Evolutionary conservation across 2,113 vertebrate species (phyloP).

Genomic region (Zapus hudsonius): DNA sequence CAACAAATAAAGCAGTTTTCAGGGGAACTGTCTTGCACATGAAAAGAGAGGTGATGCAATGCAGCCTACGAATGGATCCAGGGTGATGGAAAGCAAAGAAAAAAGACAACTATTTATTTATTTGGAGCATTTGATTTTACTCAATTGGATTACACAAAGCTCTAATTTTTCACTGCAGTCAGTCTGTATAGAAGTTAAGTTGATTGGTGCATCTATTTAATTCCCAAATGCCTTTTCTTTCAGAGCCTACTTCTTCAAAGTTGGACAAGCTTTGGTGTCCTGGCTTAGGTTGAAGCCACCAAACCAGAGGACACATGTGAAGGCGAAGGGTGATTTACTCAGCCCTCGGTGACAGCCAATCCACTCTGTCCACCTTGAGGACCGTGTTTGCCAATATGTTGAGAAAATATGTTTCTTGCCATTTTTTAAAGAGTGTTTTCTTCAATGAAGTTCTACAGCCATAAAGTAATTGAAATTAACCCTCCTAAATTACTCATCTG

Average conservation of each 20-base stretch:
- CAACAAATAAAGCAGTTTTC: conserved; percentile 74
- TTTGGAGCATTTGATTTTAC: conserved; percentile 76
- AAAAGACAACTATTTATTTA: conserved; percentile 80
- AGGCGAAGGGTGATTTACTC: conserved; percentile 32
- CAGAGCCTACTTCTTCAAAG: conserved; percentile 25
- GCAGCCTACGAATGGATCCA: conserved; percentile 61
- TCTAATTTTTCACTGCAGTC: conserved; percentile 71
- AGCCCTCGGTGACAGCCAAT: background rate
- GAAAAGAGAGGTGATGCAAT: conserved; percentile 70
- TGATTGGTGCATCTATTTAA: conserved; percentile 68
- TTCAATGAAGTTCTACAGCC: background rate
- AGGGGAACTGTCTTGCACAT: conserved; percentile 61
- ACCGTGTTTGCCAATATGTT: conserved; percentile 25
- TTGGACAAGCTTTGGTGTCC: conserved; percentile 19
- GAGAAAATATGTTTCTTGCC: conserved; percentile 61
- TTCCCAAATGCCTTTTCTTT: conserved; percentile 67
- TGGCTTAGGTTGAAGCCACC: background rate
- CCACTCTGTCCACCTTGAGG: conserved; percentile 28
- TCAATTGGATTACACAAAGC: conserved; percentile 77
- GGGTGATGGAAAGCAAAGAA: conserved; percentile 80
- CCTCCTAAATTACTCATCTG: conserved; percentile 6
- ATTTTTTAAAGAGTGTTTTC: background rate
- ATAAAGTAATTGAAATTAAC: conserved; percentile 62
- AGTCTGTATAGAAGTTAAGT: conserved; percentile 74
- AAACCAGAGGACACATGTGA: background rate